Percentiles rank a stretch among this genome's conserved stretches.
Evolutionary conservation across 2,113 vertebrate species (phyloP).

Genomic region (Microtus oregoni): DNA sequence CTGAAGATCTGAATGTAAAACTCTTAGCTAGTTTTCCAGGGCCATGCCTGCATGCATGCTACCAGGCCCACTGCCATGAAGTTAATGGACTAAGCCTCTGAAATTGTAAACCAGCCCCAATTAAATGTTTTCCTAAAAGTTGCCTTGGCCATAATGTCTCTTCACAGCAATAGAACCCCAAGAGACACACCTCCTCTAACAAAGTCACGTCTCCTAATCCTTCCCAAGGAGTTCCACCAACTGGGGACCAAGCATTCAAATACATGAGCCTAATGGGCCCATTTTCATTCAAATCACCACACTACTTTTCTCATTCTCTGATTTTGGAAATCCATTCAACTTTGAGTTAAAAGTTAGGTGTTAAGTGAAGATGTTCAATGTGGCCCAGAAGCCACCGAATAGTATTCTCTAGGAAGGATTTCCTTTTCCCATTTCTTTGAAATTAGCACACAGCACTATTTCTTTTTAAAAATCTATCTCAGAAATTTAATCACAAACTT

Average conservation of each 20-base stretch:
- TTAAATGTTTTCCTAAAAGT: neutral
- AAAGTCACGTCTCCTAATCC: neutral
- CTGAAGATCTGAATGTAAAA: neutral
- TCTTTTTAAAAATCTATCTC: constrained; percentile 22
- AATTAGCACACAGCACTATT: neutral
- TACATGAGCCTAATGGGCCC: neutral
- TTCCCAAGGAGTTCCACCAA: neutral
- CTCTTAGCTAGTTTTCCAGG: neutral
- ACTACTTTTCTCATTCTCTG: neutral
- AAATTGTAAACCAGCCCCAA: neutral
- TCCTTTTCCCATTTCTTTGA: constrained; percentile 33
- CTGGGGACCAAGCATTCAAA: neutral
- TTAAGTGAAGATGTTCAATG: neutral
- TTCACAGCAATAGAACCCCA: neutral
- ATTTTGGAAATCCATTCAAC: constrained; percentile 34
- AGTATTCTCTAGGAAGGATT: constrained; percentile 32
- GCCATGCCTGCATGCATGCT: neutral
- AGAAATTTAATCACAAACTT: constrained; percentile 51
- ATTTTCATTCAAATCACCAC: neutral
- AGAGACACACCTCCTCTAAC: neutral
- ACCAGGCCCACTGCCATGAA: neutral
- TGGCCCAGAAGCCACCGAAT: neutral
- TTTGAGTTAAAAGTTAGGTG: constrained; percentile 27
- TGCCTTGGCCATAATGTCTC: neutral
- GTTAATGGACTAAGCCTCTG: neutral